Conservation (phyloP, 2,113 vertebrate genomes). For the Chrysochloris asiatica region DNA sequence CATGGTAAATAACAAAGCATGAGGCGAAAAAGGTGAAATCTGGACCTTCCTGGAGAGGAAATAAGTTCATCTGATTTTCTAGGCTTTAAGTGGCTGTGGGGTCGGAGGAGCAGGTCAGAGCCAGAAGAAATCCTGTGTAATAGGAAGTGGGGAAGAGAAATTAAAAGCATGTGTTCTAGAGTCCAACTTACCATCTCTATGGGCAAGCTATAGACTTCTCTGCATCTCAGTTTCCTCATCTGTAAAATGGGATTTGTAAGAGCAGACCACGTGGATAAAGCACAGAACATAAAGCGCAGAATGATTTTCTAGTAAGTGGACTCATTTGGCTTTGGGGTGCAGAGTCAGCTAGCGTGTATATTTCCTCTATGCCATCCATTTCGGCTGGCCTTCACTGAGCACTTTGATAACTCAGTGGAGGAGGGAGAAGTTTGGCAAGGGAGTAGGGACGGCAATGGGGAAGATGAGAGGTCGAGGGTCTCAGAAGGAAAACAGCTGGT, state of each 20-base stretch:
- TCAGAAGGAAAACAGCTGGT: neutral
- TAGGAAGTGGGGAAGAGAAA: neutral
- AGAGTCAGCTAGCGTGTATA: neutral
- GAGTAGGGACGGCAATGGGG: neutral
- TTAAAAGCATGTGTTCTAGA: neutral
- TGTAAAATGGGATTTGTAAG: neutral
- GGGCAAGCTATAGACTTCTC: neutral
- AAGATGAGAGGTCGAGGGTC: neutral
- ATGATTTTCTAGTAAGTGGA: neutral
- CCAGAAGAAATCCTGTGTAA: no score
- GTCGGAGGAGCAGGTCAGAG: no score
- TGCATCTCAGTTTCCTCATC: neutral
- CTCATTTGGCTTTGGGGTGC: neutral
- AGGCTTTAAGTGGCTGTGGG: no score
- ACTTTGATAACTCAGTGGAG: neutral
- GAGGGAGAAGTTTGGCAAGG: neutral
- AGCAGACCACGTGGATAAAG: neutral
- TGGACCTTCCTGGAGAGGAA: neutral
- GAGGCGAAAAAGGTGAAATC: neutral
- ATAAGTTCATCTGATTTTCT: no score
- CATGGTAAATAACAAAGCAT: fast-evolving
- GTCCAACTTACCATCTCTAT: neutral
- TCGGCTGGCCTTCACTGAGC: neutral
- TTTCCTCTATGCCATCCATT: neutral
- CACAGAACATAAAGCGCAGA: neutral